Conservation (phyloP, 2,113 vertebrate species). For the Embiotoca jacksoni region DNA sequence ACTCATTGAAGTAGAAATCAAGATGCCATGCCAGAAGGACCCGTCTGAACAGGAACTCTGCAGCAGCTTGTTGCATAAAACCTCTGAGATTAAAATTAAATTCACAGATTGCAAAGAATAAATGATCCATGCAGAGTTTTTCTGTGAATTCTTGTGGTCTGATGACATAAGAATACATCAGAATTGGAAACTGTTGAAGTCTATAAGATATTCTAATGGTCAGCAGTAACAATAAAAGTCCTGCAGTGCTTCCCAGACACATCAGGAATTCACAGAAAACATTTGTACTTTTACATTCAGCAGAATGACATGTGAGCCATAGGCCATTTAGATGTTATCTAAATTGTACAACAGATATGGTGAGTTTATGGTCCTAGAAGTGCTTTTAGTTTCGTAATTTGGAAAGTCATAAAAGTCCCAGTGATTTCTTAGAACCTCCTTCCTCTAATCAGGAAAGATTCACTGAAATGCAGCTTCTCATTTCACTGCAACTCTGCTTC, state of each 20-base stretch:
- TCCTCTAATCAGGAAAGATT: slow-evolving; percentile 11
- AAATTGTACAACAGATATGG: background rate
- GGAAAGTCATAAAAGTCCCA: background rate
- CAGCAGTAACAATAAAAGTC: background rate
- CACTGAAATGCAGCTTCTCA: slow-evolving; percentile 22
- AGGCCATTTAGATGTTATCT: no score
- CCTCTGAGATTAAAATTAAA: no score
- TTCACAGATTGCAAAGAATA: no score
- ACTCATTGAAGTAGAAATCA: no score
- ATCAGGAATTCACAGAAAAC: background rate
- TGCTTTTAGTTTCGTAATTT: background rate
- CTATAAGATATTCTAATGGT: background rate
- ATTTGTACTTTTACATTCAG: slow-evolving; percentile 24
- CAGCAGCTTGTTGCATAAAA: no score
- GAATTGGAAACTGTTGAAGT: no score
- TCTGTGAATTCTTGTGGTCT: no score
- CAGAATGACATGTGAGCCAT: background rate
- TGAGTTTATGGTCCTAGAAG: background rate
- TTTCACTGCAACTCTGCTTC: slow-evolving; percentile 45
- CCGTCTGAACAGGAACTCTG: no score
- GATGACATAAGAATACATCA: no score
- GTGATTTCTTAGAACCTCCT: background rate
- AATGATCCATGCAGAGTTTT: no score
- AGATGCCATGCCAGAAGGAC: no score
- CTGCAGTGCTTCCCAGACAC: background rate